Conservation (phyloP, 2,113 vertebrate species). For the Etia nguti region DNA sequence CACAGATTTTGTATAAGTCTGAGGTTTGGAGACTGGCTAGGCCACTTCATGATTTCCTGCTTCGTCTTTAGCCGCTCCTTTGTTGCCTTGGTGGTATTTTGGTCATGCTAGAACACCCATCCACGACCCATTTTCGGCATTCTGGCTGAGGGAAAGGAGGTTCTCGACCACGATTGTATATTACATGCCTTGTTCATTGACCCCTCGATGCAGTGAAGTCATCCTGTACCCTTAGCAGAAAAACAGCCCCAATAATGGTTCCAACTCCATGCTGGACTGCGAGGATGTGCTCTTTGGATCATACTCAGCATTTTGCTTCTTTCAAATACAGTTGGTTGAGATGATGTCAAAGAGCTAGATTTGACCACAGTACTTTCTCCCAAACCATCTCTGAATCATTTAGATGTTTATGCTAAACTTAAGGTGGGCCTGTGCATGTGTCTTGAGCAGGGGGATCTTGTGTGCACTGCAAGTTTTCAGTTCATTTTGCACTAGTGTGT, state of each 20-base stretch:
- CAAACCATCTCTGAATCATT: too few species aligned
- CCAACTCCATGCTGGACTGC: background rate
- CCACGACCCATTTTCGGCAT: background rate
- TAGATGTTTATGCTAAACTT: too few species aligned
- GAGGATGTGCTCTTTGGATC: background rate
- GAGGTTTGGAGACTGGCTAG: background rate
- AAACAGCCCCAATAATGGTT: background rate
- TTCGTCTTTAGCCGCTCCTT: background rate
- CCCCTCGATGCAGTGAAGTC: background rate
- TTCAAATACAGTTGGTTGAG: background rate
- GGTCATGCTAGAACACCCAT: background rate
- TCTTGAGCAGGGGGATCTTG: background rate
- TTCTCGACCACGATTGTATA: background rate
- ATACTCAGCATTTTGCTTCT: background rate
- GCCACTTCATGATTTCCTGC: background rate
- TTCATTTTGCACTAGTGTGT: background rate
- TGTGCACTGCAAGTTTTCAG: background rate
- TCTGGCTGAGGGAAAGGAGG: background rate
- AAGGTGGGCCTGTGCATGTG: too few species aligned
- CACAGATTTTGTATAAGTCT: background rate
- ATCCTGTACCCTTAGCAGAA: background rate
- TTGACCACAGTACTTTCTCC: background rate
- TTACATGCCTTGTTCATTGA: background rate
- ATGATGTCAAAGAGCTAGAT: background rate
- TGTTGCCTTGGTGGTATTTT: background rate